Evolutionary conservation across 1,140 invertebrate genomes (phyloP).

Genomic region (Zaprionus ghesquierei): DNA sequence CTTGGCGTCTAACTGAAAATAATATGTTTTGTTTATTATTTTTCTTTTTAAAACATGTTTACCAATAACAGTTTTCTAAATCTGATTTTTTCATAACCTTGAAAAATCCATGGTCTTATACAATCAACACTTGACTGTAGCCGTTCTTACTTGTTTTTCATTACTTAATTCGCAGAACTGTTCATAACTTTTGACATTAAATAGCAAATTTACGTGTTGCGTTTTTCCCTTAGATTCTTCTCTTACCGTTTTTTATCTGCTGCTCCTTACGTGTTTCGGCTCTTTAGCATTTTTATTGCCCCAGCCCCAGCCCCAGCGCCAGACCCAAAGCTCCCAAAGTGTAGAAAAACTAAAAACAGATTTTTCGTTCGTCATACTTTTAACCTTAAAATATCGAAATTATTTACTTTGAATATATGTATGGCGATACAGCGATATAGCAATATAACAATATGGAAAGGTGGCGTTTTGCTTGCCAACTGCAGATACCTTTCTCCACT

Average conservation of each 20-base stretch:
- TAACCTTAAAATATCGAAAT: slow-evolving; percentile 70
- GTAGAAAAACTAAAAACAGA: slow-evolving; percentile 67
- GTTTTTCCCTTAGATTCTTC: background rate
- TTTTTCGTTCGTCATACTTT: slow-evolving; percentile 59
- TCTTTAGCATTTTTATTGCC: slow-evolving; percentile 43
- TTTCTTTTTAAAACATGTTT: too few relatives aligned
- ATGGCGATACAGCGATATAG: slow-evolving; percentile 31
- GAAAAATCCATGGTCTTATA: too few relatives aligned
- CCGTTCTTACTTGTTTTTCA: slow-evolving; percentile 8
- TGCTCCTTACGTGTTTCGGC: slow-evolving; percentile 15
- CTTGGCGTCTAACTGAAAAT: too few relatives aligned
- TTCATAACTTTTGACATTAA: slow-evolving; percentile 35
- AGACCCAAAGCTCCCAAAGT: background rate
- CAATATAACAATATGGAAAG: slow-evolving; percentile 55
- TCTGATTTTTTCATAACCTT: too few relatives aligned
- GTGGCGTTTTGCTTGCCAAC: slow-evolving; percentile 38
- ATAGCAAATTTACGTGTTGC: slow-evolving; percentile 19
- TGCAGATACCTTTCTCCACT: background rate
- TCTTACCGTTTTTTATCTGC: background rate
- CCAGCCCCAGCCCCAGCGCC: too few relatives aligned
- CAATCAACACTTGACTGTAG: slow-evolving; percentile 20
- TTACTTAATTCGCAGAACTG: slow-evolving; percentile 17
- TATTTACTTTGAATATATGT: slow-evolving; percentile 46
- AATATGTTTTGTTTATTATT: too few relatives aligned
- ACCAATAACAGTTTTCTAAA: too few relatives aligned